Base-by-base conservation (phyloP, 1,140 invertebrate species). In the Lasioglossum baleicum region DNA sequence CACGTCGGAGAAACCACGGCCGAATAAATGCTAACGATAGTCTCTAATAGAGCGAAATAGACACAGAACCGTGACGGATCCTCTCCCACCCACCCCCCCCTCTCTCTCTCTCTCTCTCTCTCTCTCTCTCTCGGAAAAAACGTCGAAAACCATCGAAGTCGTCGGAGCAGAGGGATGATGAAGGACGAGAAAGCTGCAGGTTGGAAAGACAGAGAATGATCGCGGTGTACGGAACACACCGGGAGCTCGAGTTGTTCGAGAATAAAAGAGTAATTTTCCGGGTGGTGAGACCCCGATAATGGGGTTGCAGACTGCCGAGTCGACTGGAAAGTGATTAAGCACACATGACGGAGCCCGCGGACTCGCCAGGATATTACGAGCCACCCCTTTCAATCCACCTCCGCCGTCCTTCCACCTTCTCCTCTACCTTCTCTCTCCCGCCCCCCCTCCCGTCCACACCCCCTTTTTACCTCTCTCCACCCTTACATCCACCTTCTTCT, bases 261-360 rank as follows among this genome's bases (percentile, higher is more conserved):
- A 92, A 93, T 92, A 92, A 92, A 93, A 92, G 92, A 92, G 91
- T 92, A 92, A 92, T 93, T 93, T 93, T 92, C 92, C 91, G 91
- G 91, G 89, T 93, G 92, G 91, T 90, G 91, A 92, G 86, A 89
- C 89, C 90, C 89, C 89, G 91, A 92, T 92, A 92, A 92, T 92
- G 91, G 92, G 92, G 90, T 92, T 91, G 90, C 90, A 92, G 90
- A 90, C 88, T 92, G 89, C 89, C 92, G 91, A 93, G 91, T 92
- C 91, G 91, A 93, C 91, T 92, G 91, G 91, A 93, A 93, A 92
- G 91, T 92, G 91, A 93, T 93, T 93, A 92, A 92, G 91, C 91
- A 92, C 90, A 92, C 92, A 92, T 92, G 92, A 92, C 89, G 88
- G 89, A 91, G 87, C 87, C 81, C 83, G 90, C 89, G 90, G 86